Evolutionary conservation across 2,888 invertebrate genomes (phyloP).

Genomic region (Orchesellides sinensis): DNA sequence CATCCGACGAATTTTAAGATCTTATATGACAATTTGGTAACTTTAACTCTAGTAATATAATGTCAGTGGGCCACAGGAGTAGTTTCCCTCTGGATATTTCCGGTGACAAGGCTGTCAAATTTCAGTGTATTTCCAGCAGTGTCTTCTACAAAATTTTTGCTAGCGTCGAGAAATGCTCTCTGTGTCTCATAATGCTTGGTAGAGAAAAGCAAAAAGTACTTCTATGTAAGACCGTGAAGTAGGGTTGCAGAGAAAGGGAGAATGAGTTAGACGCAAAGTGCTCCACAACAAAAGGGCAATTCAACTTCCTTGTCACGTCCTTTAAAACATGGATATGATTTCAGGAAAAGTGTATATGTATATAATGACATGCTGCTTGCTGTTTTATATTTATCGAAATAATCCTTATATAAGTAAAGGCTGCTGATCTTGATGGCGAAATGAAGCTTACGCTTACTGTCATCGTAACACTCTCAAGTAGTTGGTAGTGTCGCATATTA

Average conservation of each 20-base stretch:
- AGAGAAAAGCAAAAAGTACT: slow-evolving; percentile 7
- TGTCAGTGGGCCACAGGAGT: slow-evolving; percentile 62
- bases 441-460: slow-evolving; percentile 49
- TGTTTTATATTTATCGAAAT: neutral
- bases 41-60: slow-evolving; percentile 4
- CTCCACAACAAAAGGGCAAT: slow-evolving; percentile 48
- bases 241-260: slow-evolving; percentile 1
- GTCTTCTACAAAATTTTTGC: slow-evolving; percentile 12
- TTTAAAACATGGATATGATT: slow-evolving; percentile 64
- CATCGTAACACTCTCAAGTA: slow-evolving; percentile 31
- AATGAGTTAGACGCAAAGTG: slow-evolving; percentile 27
- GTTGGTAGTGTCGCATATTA: slow-evolving; percentile 1
- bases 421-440: slow-evolving; percentile 36
- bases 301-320: slow-evolving; percentile 61
- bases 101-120: slow-evolving; percentile 64
- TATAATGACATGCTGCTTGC: neutral
- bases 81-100: slow-evolving; percentile 60
- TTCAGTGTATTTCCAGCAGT: slow-evolving; percentile 35
- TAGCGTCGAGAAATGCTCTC: slow-evolving; percentile 20
- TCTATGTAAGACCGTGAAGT: neutral
- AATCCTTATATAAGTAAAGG: neutral
- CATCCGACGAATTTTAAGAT: slow-evolving; percentile 30
- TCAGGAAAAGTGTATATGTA: slow-evolving; percentile 40
- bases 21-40: neutral
- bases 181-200: slow-evolving; percentile 13